A percentile compares a stretch with the other conserved stretches of the same genome.
phyloP scores from a whole-genome alignment of 2,113 vertebrate genomes.

The Sinosuthora webbiana region DNA sequence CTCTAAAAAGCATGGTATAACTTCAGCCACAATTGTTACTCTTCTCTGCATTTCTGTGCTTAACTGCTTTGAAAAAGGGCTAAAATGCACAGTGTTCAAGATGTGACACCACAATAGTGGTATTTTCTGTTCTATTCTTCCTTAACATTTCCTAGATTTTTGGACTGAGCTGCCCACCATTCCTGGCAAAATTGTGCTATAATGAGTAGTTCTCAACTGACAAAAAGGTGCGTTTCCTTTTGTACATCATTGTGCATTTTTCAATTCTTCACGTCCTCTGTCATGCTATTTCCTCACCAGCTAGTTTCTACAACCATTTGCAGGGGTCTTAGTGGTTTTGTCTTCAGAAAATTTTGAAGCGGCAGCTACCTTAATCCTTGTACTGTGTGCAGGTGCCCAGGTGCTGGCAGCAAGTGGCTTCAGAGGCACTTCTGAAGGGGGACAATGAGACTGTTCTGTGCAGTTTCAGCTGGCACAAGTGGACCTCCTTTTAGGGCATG shows the following conservation, averaged over 20 bases:
- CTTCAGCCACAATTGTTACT: not conserved
- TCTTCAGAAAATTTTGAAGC: not conserved
- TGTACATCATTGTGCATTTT: not conserved
- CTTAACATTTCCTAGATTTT: not conserved
- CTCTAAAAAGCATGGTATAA: not conserved
- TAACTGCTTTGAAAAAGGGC: not conserved
- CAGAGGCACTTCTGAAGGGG: not conserved
- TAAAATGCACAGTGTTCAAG: not conserved
- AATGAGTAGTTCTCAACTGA: not conserved
- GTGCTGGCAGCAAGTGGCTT: rapidly evolving
- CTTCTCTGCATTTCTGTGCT: not conserved
- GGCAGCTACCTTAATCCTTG: not conserved
- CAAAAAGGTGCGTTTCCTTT: not conserved
- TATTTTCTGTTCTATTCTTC: not conserved
- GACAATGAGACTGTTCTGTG: rapidly evolving
- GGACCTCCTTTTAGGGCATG: rapidly evolving
- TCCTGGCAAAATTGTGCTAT: not conserved
- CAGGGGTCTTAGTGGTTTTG: not conserved
- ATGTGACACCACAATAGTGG: not conserved
- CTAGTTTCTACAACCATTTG: not conserved
- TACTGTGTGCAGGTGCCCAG: too few relatives aligned
- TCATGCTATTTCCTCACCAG: not conserved
- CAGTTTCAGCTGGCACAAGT: rapidly evolving
- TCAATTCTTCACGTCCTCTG: not conserved
- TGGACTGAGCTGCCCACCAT: not conserved